A percentile compares a stretch with the other conserved stretches of the same genome.
These are phyloP conservation scores for Danio choprae DNA, from an alignment of 2,797 vertebrate species.

Conservation along the genomic window DNA sequence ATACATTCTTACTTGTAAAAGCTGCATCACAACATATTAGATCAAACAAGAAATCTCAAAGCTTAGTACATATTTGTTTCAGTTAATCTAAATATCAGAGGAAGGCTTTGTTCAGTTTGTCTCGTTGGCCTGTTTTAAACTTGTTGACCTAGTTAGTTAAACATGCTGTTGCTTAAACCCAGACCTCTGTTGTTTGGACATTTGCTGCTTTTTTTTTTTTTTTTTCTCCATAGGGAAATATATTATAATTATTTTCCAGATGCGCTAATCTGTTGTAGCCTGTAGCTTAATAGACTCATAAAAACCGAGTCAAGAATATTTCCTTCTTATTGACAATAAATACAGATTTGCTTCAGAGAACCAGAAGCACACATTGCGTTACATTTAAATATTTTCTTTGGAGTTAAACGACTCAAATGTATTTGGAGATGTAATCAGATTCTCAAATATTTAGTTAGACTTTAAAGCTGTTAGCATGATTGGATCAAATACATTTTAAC, in stretches of 20 bases:
- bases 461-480: too few species aligned
- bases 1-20: background rate
- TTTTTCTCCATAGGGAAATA: background rate
- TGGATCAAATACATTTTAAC: too few species aligned
- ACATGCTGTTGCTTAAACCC: background rate
- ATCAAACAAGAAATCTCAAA: background rate
- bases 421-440: too few species aligned
- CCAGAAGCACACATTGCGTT: too few species aligned
- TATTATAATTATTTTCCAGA: background rate
- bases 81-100: background rate
- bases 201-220: too few species aligned
- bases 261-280: background rate
- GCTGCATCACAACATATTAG: background rate
- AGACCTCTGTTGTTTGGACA: background rate
- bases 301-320: background rate
- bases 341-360: background rate
- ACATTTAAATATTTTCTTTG: too few species aligned
- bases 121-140: background rate
- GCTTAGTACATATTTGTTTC: background rate
- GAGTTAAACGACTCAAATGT: too few species aligned
- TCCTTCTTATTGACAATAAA: too few species aligned
- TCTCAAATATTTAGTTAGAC: too few species aligned
- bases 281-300: background rate
- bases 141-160: background rate
- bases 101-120: slow-evolving; percentile 6